Base-by-base conservation (phyloP, 2,797 vertebrate species). In the Molothrus ater region DNA sequence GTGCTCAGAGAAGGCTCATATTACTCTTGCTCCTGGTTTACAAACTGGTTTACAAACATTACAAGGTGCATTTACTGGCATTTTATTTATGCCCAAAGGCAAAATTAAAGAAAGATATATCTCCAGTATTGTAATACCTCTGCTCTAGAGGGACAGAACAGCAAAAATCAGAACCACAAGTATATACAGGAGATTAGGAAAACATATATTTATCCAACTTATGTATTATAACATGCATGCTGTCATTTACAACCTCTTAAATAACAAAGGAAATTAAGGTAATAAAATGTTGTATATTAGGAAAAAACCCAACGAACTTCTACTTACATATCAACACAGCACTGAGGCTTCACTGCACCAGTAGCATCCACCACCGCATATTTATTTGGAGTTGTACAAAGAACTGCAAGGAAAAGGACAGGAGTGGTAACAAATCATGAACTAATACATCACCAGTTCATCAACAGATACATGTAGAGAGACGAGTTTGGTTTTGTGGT, bases 311-410 rank as follows among this genome's bases (percentile, higher is more conserved):
- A 92, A 75, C 3, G n/a, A 70, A 29, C 42, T 87, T 96, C 66
- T 97, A 98, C 99, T 99, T 97, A 99, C 99, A 99, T 99, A 98
- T 99, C 99, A 97, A 99, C 98, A 96, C 99, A 99, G 97, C 99
- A 99, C 95, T 99, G 99, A 93, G 99, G 99, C 97, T 99, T 99
- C 97, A 99, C 99, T 20, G 99, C 99, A 95, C 99, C 99, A 8
- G 98, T 98, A 94, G 99, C 98, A 88, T 99, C 99, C 91, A 99
- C 99, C 97, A 99, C 99, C 14, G 98, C 98, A 97, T 99, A 99
- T 94, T 99, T 99, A 98, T 98, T 99, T 94, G 99, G 99, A 96
- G 99, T 99, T 95, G 99, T 99, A 98, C 99, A 99, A 95, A 99
- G 98, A 98, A 99, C 99, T 99, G 97, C 93, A 98, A 97, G 5